Evolutionary conservation across 2,888 invertebrate genomes (phyloP).

Genomic region (Gandaritis pyraliata): DNA sequence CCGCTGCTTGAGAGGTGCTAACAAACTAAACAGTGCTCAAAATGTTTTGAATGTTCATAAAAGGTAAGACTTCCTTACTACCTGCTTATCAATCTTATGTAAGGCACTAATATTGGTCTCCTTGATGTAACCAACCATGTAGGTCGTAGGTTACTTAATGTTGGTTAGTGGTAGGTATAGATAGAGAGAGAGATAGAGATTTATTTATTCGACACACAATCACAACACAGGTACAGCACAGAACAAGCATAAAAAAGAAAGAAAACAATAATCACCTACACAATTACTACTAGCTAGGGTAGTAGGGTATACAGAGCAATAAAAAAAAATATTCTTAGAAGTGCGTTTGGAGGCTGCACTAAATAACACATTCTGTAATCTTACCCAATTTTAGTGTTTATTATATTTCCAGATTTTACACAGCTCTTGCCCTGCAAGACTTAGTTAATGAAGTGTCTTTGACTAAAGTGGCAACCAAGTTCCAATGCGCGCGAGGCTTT

Average conservation of each 20-base stretch:
- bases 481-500: constrained; percentile 93
- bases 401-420: constrained; percentile 88
- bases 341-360: too few relatives aligned
- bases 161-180: too few relatives aligned
- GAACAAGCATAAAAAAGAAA: too few relatives aligned
- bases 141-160: too few relatives aligned
- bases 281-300: too few relatives aligned
- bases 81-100: neutral
- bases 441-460: constrained; percentile 96
- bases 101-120: neutral
- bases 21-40: constrained; percentile 82
- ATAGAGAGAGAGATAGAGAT: too few relatives aligned
- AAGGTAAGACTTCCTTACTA: constrained; percentile 66
- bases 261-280: too few relatives aligned
- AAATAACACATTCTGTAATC: neutral
- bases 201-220: too few relatives aligned
- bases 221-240: too few relatives aligned
- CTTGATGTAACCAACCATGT: too few relatives aligned
- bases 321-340: too few relatives aligned
- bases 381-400: neutral
- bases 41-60: constrained; percentile 86
- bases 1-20: constrained; percentile 88
- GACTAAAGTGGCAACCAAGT: constrained; percentile 91
- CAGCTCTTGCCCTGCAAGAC: constrained; percentile 95
- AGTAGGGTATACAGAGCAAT: too few relatives aligned